Base-by-base conservation (phyloP, 2,797 vertebrate genomes). In the Poecilia velifera region DNA sequence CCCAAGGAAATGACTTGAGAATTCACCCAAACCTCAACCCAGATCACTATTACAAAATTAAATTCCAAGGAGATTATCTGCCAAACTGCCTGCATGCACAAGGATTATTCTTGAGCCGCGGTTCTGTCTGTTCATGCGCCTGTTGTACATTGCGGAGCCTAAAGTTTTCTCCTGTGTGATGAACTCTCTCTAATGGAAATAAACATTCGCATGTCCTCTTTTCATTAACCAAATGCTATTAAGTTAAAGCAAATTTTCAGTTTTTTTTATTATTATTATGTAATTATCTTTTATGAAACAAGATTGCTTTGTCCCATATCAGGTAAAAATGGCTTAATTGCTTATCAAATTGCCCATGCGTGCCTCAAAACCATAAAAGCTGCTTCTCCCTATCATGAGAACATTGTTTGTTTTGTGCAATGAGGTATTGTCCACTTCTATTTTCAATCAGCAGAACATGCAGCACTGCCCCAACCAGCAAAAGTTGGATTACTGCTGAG, bases 11-110 rank as follows among this genome's bases (percentile, higher is more conserved):
- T 71, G 18, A 76, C 49, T 49, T 41, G 72, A 57, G 22, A 76
- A 82, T 57, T 39, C 31, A 55, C 41, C 55, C 59, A 66, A 76
- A 73, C 31, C 68, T 31, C 49, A 77, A 77, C 75, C 77, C 72
- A 64, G 62, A 73, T 78, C 62, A 77, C 73, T 39, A 53, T 71
- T 41, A 62, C 59, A 53, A 81, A 77, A 82, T 85, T 22, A 81
- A 80, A 84, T 83, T 84, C 80, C 86, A 77, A 36, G 72, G 80
- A 79, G 36, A 79, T 87, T 73, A 73, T 78, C 31, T 68, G 34
- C 3, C 59, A 43, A 76, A 57, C 45, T 75, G 53, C 51, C 74
- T 6, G 45, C n/a, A 4, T 55, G 78, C 49, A 22, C 28, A 3
- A 73, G 71, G 43, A 46, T 80, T 66, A 71, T 72, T 78, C 25